Conservation (phyloP, 2,113 vertebrate genomes). For the Fulmarus glacialis region DNA sequence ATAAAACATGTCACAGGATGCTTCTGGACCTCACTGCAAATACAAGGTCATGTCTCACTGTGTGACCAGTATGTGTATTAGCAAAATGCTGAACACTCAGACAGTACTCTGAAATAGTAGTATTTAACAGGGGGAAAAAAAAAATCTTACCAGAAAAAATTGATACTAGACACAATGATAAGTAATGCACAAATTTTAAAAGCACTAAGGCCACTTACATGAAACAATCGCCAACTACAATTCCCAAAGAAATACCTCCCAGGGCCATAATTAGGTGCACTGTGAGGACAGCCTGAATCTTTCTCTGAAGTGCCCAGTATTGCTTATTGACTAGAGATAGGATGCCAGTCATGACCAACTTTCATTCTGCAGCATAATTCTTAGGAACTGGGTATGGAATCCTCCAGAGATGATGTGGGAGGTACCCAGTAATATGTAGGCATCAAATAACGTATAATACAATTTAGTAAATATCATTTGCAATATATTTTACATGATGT, state of each 20-base stretch:
- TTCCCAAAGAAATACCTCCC: not conserved
- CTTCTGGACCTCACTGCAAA: not conserved
- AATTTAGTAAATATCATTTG: constrained; percentile 40
- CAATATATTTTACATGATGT: constrained; percentile 46
- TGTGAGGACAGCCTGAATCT: not conserved
- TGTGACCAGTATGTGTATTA: not conserved
- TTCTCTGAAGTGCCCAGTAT: not conserved
- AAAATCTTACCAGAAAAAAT: not conserved
- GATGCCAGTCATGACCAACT: not conserved
- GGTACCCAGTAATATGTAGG: not conserved
- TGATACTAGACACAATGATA: not conserved
- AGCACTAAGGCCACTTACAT: not conserved
- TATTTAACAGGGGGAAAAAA: not conserved
- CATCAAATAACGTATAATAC: not conserved
- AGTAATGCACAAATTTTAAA: not conserved
- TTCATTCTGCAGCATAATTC: not conserved
- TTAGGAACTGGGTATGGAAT: not conserved
- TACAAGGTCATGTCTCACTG: not conserved
- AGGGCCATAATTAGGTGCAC: not conserved
- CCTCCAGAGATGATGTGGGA: not conserved
- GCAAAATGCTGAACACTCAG: not conserved
- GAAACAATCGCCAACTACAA: not conserved
- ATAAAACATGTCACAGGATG: not conserved
- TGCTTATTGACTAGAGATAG: not conserved
- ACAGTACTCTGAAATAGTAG: not conserved